Evolutionary conservation across 2,797 vertebrate genomes (phyloP), one percentile per base, ranked within the genome.

Genomic region (Iguana delicatissima): DNA sequence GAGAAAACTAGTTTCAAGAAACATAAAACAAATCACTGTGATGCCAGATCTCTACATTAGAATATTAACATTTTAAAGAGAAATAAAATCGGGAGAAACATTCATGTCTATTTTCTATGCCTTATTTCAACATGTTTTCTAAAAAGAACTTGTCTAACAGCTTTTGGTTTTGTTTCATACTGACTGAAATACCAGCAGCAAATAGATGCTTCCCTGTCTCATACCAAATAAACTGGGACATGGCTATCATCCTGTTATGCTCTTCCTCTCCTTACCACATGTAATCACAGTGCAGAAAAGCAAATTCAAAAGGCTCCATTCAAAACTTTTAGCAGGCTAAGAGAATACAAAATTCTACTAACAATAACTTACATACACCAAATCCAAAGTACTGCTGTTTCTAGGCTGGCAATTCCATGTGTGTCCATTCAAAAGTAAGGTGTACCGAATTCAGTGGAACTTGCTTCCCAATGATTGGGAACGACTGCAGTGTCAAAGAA

Each of bases 151-250:
- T 92, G 35, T 50, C 62, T 67, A 86, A 88, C 22, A 0, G 26
- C 13, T 85, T 86, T 87, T 69, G 24, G 6, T 32, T 69, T 12
- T 29, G 9, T 29, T 69, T 32, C 67, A 84, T 0, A 73, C 79
- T 76, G 90, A 93, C 90, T 88, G 2, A 89, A 90, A 86, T 86
- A 94, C 38, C 94, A 90, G 80, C 93, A 91, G 90, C 95, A 64
- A 93, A 92, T 93, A 94, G 95, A 95, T 94, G 90, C 92, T 93
- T 89, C 72, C 85, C 79, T 0, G 89, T 72, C 92, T 91, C 67
- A 80, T 88, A 59, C 18, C 85, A 57, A 88, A 87, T 26, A 89
- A 91, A 72, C 20, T 84, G 13, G 76, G 29, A 90, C 79, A 87
- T 90, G n/a, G 0, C 20, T 22, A 84, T 90, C 90, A 9, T 80